Evolutionary conservation across 2,888 invertebrate genomes (phyloP).

Genomic region (Nineta flava): DNA sequence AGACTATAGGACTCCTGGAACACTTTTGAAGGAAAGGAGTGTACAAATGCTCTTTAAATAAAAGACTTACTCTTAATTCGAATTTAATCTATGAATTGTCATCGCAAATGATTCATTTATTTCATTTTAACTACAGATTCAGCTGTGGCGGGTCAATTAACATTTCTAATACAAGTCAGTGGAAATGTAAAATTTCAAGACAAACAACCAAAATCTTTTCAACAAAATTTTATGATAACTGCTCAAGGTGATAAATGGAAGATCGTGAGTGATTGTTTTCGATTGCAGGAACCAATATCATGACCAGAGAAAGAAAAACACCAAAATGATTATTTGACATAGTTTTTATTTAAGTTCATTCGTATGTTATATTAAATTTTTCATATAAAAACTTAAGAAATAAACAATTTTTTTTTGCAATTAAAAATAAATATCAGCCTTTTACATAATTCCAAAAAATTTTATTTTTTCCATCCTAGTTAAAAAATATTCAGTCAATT

Average conservation of each 20-base stretch:
- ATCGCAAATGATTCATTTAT: too few relatives aligned
- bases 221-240: constrained; percentile 76
- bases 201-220: constrained; percentile 48
- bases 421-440: not conserved
- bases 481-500: too few relatives aligned
- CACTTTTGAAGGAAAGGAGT: too few relatives aligned
- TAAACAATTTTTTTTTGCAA: constrained; percentile 2
- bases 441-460: not conserved
- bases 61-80: too few relatives aligned
- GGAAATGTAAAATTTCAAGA: constrained; percentile 63
- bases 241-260: constrained; percentile 87
- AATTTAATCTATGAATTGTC: too few relatives aligned
- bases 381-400: constrained; percentile 5
- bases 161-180: constrained; percentile 68
- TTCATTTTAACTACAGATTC: too few relatives aligned
- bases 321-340: too few relatives aligned
- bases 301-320: constrained; percentile 3
- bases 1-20: too few relatives aligned
- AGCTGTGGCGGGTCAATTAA: constrained; percentile 60
- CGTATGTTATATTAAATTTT: not conserved
- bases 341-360: not conserved
- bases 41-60: too few relatives aligned
- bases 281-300: constrained; percentile 47
- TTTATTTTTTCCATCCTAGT: too few relatives aligned
- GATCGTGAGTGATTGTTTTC: constrained; percentile 76